Percentiles rank a stretch among this genome's conserved stretches.
Evolutionary conservation across 2,888 invertebrate genomes (phyloP).

Genomic region (Ectropis crepuscularia): DNA sequence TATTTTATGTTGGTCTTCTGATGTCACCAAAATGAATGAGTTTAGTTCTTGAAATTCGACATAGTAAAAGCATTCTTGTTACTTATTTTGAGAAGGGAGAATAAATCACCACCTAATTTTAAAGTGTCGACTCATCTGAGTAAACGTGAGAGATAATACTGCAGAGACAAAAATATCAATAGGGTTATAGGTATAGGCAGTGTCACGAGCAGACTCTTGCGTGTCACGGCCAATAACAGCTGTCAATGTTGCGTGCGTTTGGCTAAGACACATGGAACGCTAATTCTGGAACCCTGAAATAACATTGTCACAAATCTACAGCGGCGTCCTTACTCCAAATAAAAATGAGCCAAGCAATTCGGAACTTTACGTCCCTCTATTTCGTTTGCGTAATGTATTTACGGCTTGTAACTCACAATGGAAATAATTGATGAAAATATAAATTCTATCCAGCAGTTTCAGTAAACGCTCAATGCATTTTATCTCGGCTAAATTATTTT

Average conservation of each 20-base stretch:
- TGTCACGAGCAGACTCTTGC: slow-evolving; percentile 59
- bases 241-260: slow-evolving; percentile 80
- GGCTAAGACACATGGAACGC: slow-evolving; percentile 71
- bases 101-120: slow-evolving; percentile 70
- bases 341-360: slow-evolving; percentile 25
- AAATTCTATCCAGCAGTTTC: slow-evolving; percentile 11
- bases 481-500: slow-evolving; percentile 21
- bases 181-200: slow-evolving; percentile 57
- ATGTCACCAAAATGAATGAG: no score
- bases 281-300: slow-evolving; percentile 71
- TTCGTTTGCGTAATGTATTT: background rate
- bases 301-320: slow-evolving; percentile 51
- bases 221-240: slow-evolving; percentile 79
- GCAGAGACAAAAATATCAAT: slow-evolving; percentile 71
- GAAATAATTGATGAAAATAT: slow-evolving; percentile 14
- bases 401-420: slow-evolving; percentile 7
- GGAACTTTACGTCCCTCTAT: background rate
- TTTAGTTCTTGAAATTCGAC: no score
- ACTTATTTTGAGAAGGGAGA: slow-evolving; percentile 26
- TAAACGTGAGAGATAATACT: slow-evolving; percentile 66
- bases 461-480: slow-evolving; percentile 22
- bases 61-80: no score
- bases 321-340: slow-evolving; percentile 43
- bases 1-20: no score
- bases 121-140: slow-evolving; percentile 77